These are phyloP conservation scores for Bufotes viridis DNA, from an alignment of 2,797 vertebrate genomes.

Conservation along the genomic window DNA sequence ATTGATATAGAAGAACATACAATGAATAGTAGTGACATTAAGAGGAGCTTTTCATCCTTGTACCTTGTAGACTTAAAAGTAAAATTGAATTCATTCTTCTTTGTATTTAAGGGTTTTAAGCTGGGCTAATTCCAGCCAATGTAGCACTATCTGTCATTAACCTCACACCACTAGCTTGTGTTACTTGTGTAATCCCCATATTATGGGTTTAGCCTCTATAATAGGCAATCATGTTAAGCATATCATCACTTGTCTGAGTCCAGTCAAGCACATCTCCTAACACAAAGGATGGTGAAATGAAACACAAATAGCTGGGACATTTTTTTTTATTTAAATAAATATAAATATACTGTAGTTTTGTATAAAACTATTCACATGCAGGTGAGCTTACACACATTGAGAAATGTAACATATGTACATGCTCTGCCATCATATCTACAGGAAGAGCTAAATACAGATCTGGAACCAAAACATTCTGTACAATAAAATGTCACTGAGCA, in stretches of 20 bases:
- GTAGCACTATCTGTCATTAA: background rate
- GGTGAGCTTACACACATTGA: conserved; percentile 65
- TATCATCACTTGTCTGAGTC: conserved; percentile 3
- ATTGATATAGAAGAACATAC: background rate
- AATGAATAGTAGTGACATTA: background rate
- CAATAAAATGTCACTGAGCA: background rate
- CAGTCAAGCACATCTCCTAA: background rate
- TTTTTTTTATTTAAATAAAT: conserved; percentile 98
- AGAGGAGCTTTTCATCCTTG: background rate
- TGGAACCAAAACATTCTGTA: background rate
- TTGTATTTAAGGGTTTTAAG: background rate
- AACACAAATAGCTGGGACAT: conserved; percentile 59
- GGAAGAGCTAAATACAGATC: background rate
- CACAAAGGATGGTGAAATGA: conserved; percentile 7
- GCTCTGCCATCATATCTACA: conserved; percentile 61
- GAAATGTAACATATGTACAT: conserved; percentile 63
- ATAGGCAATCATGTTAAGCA: conserved; percentile 1
- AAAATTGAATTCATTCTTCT: background rate
- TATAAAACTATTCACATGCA: conserved; percentile 84
- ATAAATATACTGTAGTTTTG: conserved; percentile 88
- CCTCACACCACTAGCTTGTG: background rate
- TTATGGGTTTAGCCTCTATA: background rate
- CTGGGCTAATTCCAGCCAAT: background rate
- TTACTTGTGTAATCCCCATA: conserved; percentile 4
- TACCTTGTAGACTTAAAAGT: background rate